Conservation (phyloP, 1,140 invertebrate genomes). For the Caerostris extrusa region DNA sequence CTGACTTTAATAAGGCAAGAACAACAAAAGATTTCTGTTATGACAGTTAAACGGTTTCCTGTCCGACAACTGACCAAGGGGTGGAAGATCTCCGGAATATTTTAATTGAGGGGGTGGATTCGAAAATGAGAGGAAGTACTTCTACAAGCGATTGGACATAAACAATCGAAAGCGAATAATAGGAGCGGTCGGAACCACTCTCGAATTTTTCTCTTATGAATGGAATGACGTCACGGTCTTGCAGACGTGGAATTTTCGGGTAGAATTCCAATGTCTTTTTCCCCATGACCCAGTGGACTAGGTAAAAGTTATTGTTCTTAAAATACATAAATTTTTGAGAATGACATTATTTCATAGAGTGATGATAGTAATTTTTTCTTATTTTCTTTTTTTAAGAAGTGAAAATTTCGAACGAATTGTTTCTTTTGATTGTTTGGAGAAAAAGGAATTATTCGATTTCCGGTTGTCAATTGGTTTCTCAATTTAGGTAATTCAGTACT, state of each 20-base stretch:
- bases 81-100: conserved; percentile 67
- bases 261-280: conserved; percentile 6
- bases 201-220: conserved; percentile 12
- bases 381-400: neutral
- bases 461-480: neutral
- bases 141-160: conserved; percentile 70
- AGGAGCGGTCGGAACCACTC: neutral
- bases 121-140: conserved; percentile 73
- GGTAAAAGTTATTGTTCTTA: neutral
- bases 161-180: conserved; percentile 57
- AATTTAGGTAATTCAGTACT: no score
- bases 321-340: neutral
- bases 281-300: conserved; percentile 18
- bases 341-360: neutral
- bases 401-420: neutral
- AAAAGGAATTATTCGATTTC: neutral
- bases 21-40: conserved; percentile 70
- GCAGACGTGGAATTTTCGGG: neutral
- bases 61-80: conserved; percentile 13
- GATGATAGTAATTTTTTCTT: conserved; percentile 15
- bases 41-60: conserved; percentile 71
- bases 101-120: conserved; percentile 73
- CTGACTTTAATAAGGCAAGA: conserved; percentile 48
- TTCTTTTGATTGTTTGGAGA: neutral
- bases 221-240: conserved; percentile 29